A percentile compares a stretch with the other conserved stretches of the same genome.
phyloP scores from a whole-genome alignment of 2,888 invertebrate genomes.

The Onthophagus sagittarius region DNA sequence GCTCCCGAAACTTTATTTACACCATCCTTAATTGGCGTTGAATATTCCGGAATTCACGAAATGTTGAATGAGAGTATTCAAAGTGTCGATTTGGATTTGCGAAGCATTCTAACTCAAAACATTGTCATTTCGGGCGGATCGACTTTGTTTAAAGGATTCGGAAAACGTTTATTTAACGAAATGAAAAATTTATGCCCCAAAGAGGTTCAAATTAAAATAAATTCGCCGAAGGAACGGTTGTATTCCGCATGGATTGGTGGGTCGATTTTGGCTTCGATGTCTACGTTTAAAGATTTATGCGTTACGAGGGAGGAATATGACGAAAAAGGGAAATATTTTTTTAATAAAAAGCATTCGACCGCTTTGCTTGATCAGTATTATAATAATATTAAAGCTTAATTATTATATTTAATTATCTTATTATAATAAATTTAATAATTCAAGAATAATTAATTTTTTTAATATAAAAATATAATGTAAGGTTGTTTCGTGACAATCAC shows the following conservation, averaged over 20 bases:
- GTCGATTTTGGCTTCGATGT: conserved; percentile 95
- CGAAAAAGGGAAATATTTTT: conserved; percentile 74
- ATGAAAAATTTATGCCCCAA: conserved; percentile 91
- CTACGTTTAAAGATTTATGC: conserved; percentile 99
- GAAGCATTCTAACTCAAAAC: conserved; percentile 18
- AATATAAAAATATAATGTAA: too few relatives aligned
- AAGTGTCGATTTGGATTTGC: conserved; percentile 20
- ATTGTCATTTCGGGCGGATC: conserved; percentile 23
- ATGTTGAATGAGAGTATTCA: conserved; percentile 16
- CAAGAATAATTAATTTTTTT: not conserved
- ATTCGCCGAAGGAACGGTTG: conserved; percentile 94
- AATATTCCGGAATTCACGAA: conserved; percentile 21
- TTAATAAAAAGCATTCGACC: conserved; percentile 13
- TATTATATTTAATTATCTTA: too few relatives aligned
- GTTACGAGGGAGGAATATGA: conserved; percentile 96
- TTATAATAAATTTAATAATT: conserved; percentile 32
- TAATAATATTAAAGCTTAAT: conserved; percentile 9
- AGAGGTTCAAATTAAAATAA: conserved; percentile 94
- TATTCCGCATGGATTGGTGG: conserved; percentile 99
- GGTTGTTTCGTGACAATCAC: not conserved
- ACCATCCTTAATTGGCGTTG: conserved; percentile 20
- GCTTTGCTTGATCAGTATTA: conserved; percentile 19
- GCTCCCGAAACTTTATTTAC: conserved; percentile 20
- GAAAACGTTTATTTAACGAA: conserved; percentile 90
- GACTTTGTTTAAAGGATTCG: conserved; percentile 67